Evolutionary conservation across 2,888 invertebrate species (phyloP), one percentile per base, ranked within the genome.

Genomic region (Apamea epomidion): DNA sequence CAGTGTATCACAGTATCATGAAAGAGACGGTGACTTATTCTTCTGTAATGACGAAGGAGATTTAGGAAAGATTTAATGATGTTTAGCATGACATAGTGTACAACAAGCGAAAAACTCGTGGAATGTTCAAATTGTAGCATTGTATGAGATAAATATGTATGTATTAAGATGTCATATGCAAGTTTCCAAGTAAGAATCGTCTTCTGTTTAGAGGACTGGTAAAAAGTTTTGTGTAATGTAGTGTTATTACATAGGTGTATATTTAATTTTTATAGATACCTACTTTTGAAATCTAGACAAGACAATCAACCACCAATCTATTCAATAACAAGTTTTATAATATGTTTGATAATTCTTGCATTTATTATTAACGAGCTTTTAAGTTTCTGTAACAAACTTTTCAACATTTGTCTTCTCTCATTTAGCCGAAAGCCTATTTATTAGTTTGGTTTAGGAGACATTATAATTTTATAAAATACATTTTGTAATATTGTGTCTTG

Each of bases 401-500:
- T 45, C 16, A 54, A n/a, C 0, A 18, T 29, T 18, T 32, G 16
- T 65, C 32, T 73, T 73, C 5, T 16, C 6, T 45, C 3, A 2
- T 60, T 32, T 68, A 62, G 45, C 6, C 3, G 29, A 18, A 68
- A 62, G 10, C 16, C 14, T 25, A 51, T 77, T 69, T 29, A 25
- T 29, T 45, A n/a, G 10, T 76, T 45, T 21, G 2, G 45, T 32
- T 12, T n/a, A 69, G 16, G 2, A 54, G 32, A 60, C 10, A 12
- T 69, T 51, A 67, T 67, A 32, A 42, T 42, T 48, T 64, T 67
- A 29, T 60, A n/a, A 72, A 85, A 80, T 62, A 62, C 71, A 76
- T 78, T 74, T 75, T 80, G 72, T 78, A 42, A 72, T 86, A 72
- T 83, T 90, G 88, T 92, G 89, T 91, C 92, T 94, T 95, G 94